Percentiles rank a stretch among this genome's conserved stretches.
Evolutionary conservation across 2,113 vertebrate species (phyloP).

Genomic region (Caranx melampygus): DNA sequence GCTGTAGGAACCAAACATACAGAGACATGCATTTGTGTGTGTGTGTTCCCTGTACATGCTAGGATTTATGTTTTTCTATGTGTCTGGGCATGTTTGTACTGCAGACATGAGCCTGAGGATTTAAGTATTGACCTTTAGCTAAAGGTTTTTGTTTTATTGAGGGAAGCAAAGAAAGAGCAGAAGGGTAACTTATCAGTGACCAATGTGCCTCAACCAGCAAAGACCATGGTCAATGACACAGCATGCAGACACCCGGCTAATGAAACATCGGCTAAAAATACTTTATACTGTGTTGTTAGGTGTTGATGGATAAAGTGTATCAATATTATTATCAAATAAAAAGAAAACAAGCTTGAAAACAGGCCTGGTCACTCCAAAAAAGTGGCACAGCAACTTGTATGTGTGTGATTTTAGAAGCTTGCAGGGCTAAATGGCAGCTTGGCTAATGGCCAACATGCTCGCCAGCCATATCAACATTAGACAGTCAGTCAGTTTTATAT

Average conservation of each 20-base stretch:
- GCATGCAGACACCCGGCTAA: conserved; percentile 20
- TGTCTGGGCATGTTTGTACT: conserved; percentile 10
- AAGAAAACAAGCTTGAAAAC: background rate
- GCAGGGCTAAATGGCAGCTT: too few relatives aligned
- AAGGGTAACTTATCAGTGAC: conserved; percentile 45
- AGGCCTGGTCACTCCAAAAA: background rate
- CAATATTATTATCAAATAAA: background rate
- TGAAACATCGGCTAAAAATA: background rate
- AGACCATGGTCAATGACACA: conserved; percentile 28
- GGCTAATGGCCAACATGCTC: too few relatives aligned
- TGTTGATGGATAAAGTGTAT: too few relatives aligned
- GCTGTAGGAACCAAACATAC: too few relatives aligned
- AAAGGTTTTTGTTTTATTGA: conserved; percentile 46
- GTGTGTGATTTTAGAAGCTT: too few relatives aligned
- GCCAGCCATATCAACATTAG: too few relatives aligned
- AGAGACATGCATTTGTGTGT: background rate
- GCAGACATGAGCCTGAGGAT: conserved; percentile 32
- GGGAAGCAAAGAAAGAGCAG: conserved; percentile 36
- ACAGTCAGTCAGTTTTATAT: too few relatives aligned
- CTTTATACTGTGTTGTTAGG: too few relatives aligned
- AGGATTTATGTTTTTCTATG: background rate
- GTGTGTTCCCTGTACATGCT: background rate
- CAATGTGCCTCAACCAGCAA: conserved; percentile 27
- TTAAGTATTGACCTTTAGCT: conserved; percentile 59
- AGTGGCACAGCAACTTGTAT: background rate